These are phyloP conservation scores for Ichneumon xanthorius DNA, from an alignment of 2,888 invertebrate species.

Conservation along the genomic window DNA sequence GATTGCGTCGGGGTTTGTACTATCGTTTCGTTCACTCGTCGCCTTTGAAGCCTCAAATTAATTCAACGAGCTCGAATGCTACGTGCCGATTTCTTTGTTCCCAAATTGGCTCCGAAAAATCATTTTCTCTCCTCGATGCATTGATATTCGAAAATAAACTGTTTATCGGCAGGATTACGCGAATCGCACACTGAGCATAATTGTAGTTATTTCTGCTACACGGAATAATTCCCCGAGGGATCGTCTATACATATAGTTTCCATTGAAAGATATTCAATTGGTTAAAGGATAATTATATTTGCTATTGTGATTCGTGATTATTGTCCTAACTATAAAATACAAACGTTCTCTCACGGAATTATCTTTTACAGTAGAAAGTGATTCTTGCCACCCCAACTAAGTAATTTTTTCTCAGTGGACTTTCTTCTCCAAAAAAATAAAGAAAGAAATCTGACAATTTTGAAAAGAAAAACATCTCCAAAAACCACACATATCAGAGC, in stretches of 20 bases:
- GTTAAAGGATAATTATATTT: no score
- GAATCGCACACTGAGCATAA: not conserved
- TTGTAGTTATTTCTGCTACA: no score
- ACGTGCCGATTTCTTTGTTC: not conserved
- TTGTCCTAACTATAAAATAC: no score
- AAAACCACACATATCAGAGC: not conserved
- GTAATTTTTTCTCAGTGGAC: no score
- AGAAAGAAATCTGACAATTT: not conserved
- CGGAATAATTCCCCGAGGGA: no score
- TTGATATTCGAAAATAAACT: not conserved
- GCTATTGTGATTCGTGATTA: no score
- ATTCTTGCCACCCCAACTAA: no score
- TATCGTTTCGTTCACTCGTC: conserved; percentile 42
- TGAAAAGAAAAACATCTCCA: not conserved
- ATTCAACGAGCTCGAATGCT: conserved; percentile 16
- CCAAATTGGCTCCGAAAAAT: not conserved
- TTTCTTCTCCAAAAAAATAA: not conserved
- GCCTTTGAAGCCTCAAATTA: conserved; percentile 40
- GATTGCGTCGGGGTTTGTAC: conserved; percentile 3
- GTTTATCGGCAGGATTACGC: not conserved
- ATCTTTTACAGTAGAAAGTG: no score
- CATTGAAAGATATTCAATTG: no score
- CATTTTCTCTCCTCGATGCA: not conserved
- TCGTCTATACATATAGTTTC: no score
- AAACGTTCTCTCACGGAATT: no score